phyloP scores from a whole-genome alignment of 53 echinoderm and acorn worm genomes.

The Holothuria scabra region DNA sequence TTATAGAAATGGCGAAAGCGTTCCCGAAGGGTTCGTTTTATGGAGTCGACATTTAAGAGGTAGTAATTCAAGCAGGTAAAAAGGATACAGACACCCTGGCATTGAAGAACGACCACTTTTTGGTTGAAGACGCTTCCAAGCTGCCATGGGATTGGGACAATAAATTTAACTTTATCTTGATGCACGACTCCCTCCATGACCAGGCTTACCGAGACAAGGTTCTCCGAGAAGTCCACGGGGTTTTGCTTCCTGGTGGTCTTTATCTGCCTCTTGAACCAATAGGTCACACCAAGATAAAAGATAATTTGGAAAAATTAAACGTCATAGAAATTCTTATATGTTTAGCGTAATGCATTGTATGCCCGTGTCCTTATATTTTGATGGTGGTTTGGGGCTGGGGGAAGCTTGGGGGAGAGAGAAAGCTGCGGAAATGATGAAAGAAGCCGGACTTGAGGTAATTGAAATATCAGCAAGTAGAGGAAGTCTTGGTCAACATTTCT shows the following conservation, averaged over 20 bases:
- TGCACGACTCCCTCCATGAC: constrained; percentile 35
- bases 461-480: background rate
- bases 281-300: background rate
- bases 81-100: background rate
- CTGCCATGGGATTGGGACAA: constrained; percentile 11
- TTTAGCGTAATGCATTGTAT: constrained; percentile 68
- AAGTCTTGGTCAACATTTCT: background rate
- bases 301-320: background rate
- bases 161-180: constrained; percentile 4
- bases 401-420: constrained; percentile 68
- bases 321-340: background rate
- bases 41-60: constrained; percentile 16
- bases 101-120: constrained; percentile 4
- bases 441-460: constrained; percentile 48
- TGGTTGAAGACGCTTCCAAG: background rate
- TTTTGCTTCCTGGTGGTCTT: background rate
- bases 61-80: background rate
- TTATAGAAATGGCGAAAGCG: background rate
- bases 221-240: background rate
- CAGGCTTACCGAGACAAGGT: constrained; percentile 18
- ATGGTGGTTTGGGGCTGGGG: constrained; percentile 65
- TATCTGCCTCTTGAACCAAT: constrained; percentile 1
- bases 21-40: constrained; percentile 9
- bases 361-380: constrained; percentile 49
- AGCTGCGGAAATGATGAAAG: constrained; percentile 57